Conservation (phyloP, 2,113 vertebrate species). For the Phocoena sinus region DNA sequence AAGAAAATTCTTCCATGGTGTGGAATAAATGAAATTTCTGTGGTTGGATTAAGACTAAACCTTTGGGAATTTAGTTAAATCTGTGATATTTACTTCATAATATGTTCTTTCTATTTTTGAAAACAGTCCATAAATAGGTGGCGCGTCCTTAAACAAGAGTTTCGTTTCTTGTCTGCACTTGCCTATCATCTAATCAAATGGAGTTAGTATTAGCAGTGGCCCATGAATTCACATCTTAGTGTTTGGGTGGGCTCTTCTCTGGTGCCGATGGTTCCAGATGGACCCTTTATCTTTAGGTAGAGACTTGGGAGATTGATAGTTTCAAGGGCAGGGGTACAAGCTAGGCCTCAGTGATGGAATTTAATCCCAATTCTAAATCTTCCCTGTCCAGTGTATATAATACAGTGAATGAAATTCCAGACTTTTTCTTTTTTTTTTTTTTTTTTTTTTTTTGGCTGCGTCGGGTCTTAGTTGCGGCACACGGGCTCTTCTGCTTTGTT, state of each 20-base stretch:
- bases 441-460: too few species aligned
- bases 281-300: conserved; percentile 71
- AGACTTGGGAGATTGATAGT: conserved; percentile 45
- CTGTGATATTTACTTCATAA: not conserved
- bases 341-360: too few species aligned
- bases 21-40: not conserved
- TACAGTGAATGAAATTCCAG: too few species aligned
- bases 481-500: too few species aligned
- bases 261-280: conserved; percentile 71
- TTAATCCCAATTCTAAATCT: too few species aligned
- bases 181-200: not conserved
- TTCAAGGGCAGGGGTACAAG: not conserved
- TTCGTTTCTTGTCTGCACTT: not conserved
- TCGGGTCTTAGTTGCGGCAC: too few species aligned
- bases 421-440: too few species aligned
- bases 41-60: conserved; percentile 23
- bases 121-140: not conserved
- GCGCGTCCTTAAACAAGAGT: not conserved
- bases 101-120: not conserved
- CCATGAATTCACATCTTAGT: conserved; percentile 51
- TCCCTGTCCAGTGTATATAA: too few species aligned
- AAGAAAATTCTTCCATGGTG: not conserved
- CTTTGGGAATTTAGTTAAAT: not conserved
- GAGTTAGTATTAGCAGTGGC: conserved; percentile 35
- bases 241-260: conserved; percentile 67